Evolutionary conservation across 1,140 invertebrate species (phyloP), one percentile per base, ranked within the genome.

Genomic region (Globodera rostochiensis): DNA sequence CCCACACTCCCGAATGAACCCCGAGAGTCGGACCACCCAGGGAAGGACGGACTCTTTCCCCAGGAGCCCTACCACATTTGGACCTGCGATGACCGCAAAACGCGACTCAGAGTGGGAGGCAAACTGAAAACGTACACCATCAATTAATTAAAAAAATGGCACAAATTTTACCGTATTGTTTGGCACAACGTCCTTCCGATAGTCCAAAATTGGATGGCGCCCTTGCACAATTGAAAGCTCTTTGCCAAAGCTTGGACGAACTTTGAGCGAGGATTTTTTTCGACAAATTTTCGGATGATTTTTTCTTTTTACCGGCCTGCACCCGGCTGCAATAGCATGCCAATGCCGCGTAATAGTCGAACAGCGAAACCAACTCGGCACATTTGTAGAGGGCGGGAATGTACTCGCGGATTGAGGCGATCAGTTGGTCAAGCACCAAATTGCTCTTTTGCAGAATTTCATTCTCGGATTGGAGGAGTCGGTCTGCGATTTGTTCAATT

Each of bases 21-120:
- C n/a, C n/a, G n/a, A n/a, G n/a, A n/a, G n/a, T 91, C 69, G 93
- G 86, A 76, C n/a, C n/a, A n/a, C n/a, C n/a, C n/a, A n/a, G n/a
- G n/a, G n/a, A n/a, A n/a, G n/a, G n/a, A n/a, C n/a, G n/a, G n/a
- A n/a, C n/a, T n/a, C n/a, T n/a, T n/a, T n/a, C n/a, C n/a, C n/a
- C n/a, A n/a, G n/a, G n/a, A n/a, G n/a, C n/a, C n/a, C n/a, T n/a
- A n/a, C n/a, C n/a, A n/a, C 5, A 50, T 9, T 9, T 6, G 85
- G 85, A 5, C 85, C 85, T 46, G 85, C 85, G 50, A 86, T 87
- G 15, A 86, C 25, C 25, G 73, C 15, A 71, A 86, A 87, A 57
- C 84, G 85, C 71, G 84, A 66, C 11, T 77, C 80, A 60, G 11
- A 36, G 25, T 57, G n/a, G 78, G 53, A 19, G 69, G 57, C 70